A percentile compares a stretch with the other conserved stretches of the same genome.
Evolutionary conservation across 2,888 invertebrate genomes (phyloP).

Genomic region (Xestoiulus laeticollis): DNA sequence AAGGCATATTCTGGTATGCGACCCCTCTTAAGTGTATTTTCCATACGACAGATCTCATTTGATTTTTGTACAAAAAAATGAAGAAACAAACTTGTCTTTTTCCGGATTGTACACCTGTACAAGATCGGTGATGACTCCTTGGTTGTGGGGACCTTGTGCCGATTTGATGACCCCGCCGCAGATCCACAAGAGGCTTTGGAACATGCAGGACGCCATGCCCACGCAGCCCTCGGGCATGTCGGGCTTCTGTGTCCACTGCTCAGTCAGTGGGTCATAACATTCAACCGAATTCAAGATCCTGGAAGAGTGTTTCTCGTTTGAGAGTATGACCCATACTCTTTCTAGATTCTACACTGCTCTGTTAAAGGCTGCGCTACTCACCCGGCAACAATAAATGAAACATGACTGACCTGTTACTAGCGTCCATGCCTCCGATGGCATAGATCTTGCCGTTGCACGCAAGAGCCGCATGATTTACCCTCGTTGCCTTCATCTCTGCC

Average conservation of each 20-base stretch:
- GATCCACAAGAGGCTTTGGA: conserved; percentile 14
- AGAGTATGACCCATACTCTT: no score
- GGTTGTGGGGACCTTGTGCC: neutral
- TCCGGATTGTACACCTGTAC: conserved; percentile 22
- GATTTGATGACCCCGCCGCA: conserved; percentile 43
- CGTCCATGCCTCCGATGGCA: conserved; percentile 45
- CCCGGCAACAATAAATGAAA: no score
- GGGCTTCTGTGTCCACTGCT: neutral
- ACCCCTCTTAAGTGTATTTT: neutral
- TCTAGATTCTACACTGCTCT: no score
- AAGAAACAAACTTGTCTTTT: neutral
- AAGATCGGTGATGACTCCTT: conserved; percentile 37
- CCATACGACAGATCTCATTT: neutral
- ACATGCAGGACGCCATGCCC: conserved; percentile 32
- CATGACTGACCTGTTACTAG: neutral
- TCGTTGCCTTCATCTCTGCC: neutral
- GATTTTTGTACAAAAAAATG: neutral
- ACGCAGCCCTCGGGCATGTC: neutral
- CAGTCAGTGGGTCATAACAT: conserved; percentile 42
- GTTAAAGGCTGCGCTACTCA: no score
- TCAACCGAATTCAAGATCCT: conserved; percentile 41
- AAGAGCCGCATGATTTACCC: conserved; percentile 13
- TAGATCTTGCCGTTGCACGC: conserved; percentile 37
- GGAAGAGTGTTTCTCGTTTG: neutral
- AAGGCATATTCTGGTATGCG: no score